These are phyloP conservation scores for Habropoda laboriosa DNA, from an alignment of 1,140 invertebrate genomes.

Conservation along the genomic window DNA sequence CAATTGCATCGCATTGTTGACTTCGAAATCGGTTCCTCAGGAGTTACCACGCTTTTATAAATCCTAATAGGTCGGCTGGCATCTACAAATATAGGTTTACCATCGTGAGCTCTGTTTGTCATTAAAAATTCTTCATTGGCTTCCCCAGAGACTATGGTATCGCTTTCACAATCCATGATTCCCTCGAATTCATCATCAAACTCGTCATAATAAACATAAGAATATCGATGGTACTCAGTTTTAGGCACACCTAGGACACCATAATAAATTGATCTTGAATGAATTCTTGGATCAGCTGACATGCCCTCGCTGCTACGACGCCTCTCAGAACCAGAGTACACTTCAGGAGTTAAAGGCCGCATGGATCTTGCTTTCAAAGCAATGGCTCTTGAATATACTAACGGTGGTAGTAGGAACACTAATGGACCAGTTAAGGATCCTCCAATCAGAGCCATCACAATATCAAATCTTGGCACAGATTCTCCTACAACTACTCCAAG, in stretches of 20 bases:
- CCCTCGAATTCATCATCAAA: constrained; percentile 54
- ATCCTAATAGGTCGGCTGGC: constrained; percentile 40
- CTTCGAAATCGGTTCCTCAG: neutral
- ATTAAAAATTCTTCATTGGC: constrained; percentile 35
- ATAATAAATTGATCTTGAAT: constrained; percentile 70
- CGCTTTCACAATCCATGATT: neutral
- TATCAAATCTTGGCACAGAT: constrained; percentile 92
- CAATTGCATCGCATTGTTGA: neutral
- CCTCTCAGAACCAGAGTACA: constrained; percentile 68
- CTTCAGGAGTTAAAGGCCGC: constrained; percentile 48
- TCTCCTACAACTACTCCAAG: constrained; percentile 90
- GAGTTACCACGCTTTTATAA: neutral
- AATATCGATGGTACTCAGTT: constrained; percentile 60
- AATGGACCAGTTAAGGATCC: constrained; percentile 92
- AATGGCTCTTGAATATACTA: constrained; percentile 86
- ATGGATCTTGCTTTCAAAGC: constrained; percentile 57
- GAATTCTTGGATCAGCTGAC: constrained; percentile 70
- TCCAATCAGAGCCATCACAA: constrained; percentile 93
- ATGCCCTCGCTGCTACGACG: constrained; percentile 42
- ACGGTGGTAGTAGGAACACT: constrained; percentile 91
- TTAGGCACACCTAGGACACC: constrained; percentile 44
- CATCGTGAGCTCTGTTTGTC: constrained; percentile 41
- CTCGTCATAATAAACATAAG: constrained; percentile 74
- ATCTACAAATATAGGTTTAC: constrained; percentile 54
- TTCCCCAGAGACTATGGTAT: neutral